A percentile compares a stretch with the other conserved stretches of the same genome.
Conservation (phyloP, 1,140 invertebrate genomes). For the Mizuhopecten yessoensis region DNA sequence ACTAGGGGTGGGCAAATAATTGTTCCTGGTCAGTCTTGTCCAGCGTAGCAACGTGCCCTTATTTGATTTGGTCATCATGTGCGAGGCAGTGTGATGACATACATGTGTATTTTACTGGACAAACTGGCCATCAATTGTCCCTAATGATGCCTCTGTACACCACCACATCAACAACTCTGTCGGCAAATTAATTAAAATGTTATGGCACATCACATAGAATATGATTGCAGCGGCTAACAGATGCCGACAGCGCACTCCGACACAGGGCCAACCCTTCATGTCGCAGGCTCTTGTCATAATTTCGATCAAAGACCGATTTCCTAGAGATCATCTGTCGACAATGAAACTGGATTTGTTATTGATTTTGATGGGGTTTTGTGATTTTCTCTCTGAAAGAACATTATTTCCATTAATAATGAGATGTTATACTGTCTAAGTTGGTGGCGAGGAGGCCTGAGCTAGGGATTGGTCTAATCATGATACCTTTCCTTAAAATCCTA, state of each 20-base stretch:
- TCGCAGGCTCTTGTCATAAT: not conserved
- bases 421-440: not conserved
- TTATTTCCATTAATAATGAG: not conserved
- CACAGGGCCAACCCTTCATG: not conserved
- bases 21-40: no score
- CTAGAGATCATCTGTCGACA: constrained; percentile 1
- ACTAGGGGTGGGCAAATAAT: not conserved
- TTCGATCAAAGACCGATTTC: constrained; percentile 18
- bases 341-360: not conserved
- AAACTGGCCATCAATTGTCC: not conserved
- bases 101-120: no score
- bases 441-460: not conserved
- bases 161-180: not conserved
- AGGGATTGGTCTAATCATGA: not conserved
- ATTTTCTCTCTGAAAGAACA: constrained; percentile 22
- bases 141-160: not conserved
- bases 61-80: not conserved
- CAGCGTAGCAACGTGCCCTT: not conserved
- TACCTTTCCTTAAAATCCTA: not conserved
- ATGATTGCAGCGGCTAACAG: not conserved
- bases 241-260: constrained; percentile 28
- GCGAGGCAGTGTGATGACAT: no score
- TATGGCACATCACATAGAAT: not conserved
- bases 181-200: constrained; percentile 28
- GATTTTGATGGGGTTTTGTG: constrained; percentile 17